Evolutionary conservation across 1,140 invertebrate genomes (phyloP).

Genomic region (Argopecten irradians): DNA sequence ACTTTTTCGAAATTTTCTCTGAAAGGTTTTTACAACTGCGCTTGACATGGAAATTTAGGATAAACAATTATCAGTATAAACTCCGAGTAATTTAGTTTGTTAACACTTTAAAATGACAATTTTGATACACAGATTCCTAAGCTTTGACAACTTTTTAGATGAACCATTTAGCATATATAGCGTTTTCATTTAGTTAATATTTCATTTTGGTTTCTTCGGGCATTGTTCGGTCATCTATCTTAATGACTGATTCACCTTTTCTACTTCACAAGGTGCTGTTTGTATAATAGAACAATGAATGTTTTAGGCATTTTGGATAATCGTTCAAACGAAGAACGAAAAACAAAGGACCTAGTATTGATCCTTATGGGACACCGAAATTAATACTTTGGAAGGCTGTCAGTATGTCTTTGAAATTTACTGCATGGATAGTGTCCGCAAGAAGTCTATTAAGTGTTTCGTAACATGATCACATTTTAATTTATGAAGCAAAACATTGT

Average conservation of each 20-base stretch:
- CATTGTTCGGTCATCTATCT: not conserved
- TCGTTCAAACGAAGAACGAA: conserved; percentile 30
- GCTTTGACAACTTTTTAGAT: too few relatives aligned
- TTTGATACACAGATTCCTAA: too few relatives aligned
- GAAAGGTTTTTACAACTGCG: too few relatives aligned
- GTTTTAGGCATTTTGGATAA: conserved; percentile 30
- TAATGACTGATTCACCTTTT: not conserved
- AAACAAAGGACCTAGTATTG: not conserved
- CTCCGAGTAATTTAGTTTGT: too few relatives aligned
- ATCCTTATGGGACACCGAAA: conserved; percentile 30
- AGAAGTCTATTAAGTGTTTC: conserved; percentile 22
- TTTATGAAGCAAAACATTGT: conserved; percentile 32
- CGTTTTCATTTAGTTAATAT: too few relatives aligned
- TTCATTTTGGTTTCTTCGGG: too few relatives aligned
- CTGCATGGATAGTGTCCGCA: not conserved
- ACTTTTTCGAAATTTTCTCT: too few relatives aligned
- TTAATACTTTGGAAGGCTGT: not conserved
- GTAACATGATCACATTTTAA: not conserved
- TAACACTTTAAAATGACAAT: too few relatives aligned
- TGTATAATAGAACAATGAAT: not conserved
- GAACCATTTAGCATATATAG: too few relatives aligned
- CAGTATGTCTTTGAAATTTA: not conserved
- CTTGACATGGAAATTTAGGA: too few relatives aligned
- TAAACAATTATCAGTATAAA: too few relatives aligned
- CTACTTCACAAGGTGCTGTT: not conserved